A percentile compares a stretch with the other conserved stretches of the same genome.
Evolutionary conservation across 2,888 invertebrate genomes (phyloP).

Genomic region (Diarsia rubi): DNA sequence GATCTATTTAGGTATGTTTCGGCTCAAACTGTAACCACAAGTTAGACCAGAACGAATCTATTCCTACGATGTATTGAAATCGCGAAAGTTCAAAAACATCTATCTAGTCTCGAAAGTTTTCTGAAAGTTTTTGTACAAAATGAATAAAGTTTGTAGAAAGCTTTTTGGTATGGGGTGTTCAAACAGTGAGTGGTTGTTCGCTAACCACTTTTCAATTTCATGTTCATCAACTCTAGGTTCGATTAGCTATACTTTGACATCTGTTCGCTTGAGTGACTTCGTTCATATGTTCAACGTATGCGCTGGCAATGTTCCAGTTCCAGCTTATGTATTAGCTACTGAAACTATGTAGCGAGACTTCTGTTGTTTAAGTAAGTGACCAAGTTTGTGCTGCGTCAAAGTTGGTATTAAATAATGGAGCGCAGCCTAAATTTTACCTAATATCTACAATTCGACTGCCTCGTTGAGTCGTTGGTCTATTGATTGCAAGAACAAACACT

Average conservation of each 20-base stretch:
- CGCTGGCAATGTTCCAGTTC: constrained; percentile 25
- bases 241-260: neutral
- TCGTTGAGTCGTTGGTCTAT: no score
- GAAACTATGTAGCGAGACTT: neutral
- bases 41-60: neutral
- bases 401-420: constrained; percentile 18
- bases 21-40: neutral
- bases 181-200: neutral
- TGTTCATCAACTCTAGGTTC: neutral
- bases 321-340: constrained; percentile 23
- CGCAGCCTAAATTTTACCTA: no score
- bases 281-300: constrained; percentile 11
- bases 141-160: constrained; percentile 29
- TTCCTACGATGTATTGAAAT: neutral
- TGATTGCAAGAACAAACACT: no score
- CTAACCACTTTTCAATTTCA: constrained; percentile 2
- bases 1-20: neutral
- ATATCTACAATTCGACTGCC: no score
- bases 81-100: neutral
- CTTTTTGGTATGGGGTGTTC: neutral
- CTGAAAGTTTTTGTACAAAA: constrained; percentile 12
- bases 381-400: constrained; percentile 13
- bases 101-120: constrained; percentile 6
- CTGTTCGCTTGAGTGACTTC: constrained; percentile 14
- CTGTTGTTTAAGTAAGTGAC: constrained; percentile 3